Percentiles rank a stretch among this genome's conserved stretches.
Evolutionary conservation across 2,113 vertebrate species (phyloP).

Genomic region (Xenus cinereus): DNA sequence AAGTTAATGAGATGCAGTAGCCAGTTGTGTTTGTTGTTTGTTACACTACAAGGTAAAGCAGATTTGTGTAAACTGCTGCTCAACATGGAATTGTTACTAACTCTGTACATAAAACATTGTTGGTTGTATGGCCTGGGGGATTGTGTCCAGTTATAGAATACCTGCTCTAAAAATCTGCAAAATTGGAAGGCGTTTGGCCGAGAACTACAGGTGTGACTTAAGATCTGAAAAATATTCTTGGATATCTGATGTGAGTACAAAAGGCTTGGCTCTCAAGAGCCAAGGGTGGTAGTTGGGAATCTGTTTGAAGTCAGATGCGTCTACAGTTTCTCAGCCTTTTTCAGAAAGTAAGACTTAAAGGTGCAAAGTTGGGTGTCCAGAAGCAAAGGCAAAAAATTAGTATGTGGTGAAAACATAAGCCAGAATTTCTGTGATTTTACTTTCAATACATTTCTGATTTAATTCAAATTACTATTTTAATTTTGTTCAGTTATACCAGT

Average conservation of each 20-base stretch:
- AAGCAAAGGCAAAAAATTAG: neutral
- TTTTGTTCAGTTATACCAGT: neutral
- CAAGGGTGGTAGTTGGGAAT: neutral
- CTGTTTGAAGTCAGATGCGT: rapidly evolving
- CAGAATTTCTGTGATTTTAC: neutral
- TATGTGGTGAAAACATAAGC: neutral
- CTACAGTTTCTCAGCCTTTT: neutral
- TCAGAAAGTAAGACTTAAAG: neutral
- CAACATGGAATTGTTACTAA: neutral
- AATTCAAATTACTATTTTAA: neutral
- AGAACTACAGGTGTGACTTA: neutral
- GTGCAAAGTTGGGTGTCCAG: neutral
- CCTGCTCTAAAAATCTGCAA: neutral
- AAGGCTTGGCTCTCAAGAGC: neutral
- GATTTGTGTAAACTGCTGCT: neutral
- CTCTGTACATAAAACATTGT: neutral
- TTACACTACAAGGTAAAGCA: neutral
- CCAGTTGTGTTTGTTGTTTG: rapidly evolving
- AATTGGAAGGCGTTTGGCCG: neutral
- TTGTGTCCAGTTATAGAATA: neutral
- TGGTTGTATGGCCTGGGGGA: neutral
- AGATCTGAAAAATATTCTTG: neutral
- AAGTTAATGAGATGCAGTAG: neutral
- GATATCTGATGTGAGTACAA: neutral
- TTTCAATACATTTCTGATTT: neutral